Evolutionary conservation across 2,888 invertebrate species (phyloP).

Genomic region (Diarsia rubi): DNA sequence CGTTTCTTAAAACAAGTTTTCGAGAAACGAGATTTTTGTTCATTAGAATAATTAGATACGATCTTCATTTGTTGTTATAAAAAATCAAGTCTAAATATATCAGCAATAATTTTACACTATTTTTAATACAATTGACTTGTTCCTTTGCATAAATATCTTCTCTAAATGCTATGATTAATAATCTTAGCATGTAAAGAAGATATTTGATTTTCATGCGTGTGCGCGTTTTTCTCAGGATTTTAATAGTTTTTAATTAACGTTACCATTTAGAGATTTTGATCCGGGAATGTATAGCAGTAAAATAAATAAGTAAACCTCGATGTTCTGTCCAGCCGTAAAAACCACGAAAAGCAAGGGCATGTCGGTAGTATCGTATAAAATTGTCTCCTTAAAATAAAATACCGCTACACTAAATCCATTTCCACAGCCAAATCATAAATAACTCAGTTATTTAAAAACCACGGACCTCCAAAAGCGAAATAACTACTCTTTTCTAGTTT

Average conservation of each 20-base stretch:
- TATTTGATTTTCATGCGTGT: too few relatives aligned
- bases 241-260: background rate
- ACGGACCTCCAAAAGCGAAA: background rate
- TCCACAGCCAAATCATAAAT: conserved; percentile 5
- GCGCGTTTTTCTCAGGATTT: background rate
- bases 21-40: background rate
- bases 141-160: background rate
- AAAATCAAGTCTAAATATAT: background rate
- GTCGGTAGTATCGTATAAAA: conserved; percentile 1
- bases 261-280: background rate
- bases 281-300: background rate
- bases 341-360: background rate
- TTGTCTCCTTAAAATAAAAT: background rate
- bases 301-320: background rate
- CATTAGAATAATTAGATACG: background rate
- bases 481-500: conserved; percentile 8
- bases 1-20: conserved; percentile 8
- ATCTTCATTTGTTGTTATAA: background rate
- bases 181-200: too few relatives aligned
- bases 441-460: conserved; percentile 33
- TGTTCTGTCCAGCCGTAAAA: background rate
- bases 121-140: conserved; percentile 1
- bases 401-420: background rate
- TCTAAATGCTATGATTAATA: too few relatives aligned
- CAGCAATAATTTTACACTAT: background rate